Conservation (phyloP, 2,888 invertebrate species). For the Pilophorus perplexus region DNA sequence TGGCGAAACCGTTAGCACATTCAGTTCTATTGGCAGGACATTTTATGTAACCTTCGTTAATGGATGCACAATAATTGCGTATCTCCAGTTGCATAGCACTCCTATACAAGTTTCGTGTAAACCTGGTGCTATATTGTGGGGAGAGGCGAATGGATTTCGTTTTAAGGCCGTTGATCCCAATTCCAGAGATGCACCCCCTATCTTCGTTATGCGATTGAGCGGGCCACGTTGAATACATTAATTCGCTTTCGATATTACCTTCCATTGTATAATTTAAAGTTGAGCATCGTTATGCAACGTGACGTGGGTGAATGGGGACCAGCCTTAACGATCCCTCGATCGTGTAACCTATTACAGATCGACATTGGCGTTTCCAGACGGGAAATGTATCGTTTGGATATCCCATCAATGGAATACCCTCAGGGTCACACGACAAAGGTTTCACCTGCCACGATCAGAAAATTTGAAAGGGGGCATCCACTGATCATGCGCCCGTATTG, state of each 20-base stretch:
- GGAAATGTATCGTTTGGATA: neutral
- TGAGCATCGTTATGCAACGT: conserved; percentile 27
- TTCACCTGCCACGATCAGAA: conserved; percentile 23
- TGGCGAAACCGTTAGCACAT: too few relatives aligned
- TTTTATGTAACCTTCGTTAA: too few relatives aligned
- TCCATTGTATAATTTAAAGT: conserved; percentile 26
- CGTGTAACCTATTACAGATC: too few relatives aligned
- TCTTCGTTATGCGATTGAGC: too few relatives aligned
- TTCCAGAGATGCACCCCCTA: neutral
- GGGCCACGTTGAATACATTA: conserved; percentile 26
- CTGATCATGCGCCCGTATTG: conserved; percentile 4
- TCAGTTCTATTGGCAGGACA: too few relatives aligned
- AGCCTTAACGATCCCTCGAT: conserved; percentile 9
- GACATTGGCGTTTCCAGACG: neutral
- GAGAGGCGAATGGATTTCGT: too few relatives aligned
- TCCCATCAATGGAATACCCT: neutral
- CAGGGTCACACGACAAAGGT: conserved; percentile 15
- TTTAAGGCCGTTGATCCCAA: too few relatives aligned
- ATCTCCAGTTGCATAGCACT: too few relatives aligned
- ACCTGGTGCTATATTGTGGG: too few relatives aligned
- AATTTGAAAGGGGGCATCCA: neutral
- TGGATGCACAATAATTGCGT: too few relatives aligned
- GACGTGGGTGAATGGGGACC: conserved; percentile 22
- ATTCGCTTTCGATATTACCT: conserved; percentile 27
- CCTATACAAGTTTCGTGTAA: too few relatives aligned